Percentiles rank a stretch among this genome's conserved stretches.
phyloP scores from a whole-genome alignment of 2,113 vertebrate genomes.

The Phalacrocorax carbo region DNA sequence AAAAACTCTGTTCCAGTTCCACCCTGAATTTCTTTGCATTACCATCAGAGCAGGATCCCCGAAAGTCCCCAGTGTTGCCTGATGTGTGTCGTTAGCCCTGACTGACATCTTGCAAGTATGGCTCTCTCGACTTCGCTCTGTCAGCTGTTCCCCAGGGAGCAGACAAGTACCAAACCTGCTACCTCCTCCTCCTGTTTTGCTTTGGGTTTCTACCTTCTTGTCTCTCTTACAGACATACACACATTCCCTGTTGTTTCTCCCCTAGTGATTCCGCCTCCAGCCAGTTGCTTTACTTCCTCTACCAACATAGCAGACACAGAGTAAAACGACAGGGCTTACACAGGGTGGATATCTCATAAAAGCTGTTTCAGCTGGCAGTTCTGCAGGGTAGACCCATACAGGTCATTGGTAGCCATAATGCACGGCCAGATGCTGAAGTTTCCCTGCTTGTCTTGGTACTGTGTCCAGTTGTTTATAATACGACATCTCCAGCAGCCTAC shows the following conservation, averaged over 20 bases:
- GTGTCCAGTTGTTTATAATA: neutral
- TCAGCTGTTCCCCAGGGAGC: neutral
- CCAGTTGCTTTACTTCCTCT: neutral
- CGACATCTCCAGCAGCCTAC: neutral
- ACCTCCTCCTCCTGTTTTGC: neutral
- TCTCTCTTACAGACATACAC: neutral
- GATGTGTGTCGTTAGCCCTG: neutral
- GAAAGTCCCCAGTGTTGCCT: neutral
- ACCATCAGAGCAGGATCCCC: neutral
- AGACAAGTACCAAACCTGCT: neutral
- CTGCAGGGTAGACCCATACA: neutral
- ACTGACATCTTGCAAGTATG: neutral
- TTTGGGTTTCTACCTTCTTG: neutral
- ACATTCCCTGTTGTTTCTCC: neutral
- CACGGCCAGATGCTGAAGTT: neutral
- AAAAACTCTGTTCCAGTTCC: neutral
- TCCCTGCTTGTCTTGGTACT: neutral
- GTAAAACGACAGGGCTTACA: fast-evolving
- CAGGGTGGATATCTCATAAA: neutral
- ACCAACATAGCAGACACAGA: fast-evolving
- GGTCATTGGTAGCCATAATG: too few relatives aligned
- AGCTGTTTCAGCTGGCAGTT: neutral
- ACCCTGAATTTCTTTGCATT: neutral
- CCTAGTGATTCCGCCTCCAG: neutral
- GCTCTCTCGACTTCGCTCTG: neutral